Conservation (phyloP, 2,888 invertebrate species). For the Monoplex corrugatus region DNA sequence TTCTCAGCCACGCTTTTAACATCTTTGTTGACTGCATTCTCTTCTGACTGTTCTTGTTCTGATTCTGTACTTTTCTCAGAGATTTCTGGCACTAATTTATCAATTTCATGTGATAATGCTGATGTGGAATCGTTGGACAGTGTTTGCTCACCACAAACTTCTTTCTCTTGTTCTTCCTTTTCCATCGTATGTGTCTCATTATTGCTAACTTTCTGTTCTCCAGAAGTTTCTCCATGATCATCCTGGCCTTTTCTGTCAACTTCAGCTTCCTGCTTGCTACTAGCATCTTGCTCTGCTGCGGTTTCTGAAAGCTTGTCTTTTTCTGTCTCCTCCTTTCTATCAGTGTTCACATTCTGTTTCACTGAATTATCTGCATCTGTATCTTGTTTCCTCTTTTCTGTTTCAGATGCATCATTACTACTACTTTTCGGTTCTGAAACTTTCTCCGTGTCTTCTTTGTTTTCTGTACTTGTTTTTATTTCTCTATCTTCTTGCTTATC, state of each 20-base stretch:
- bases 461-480: neutral
- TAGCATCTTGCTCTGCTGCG: neutral
- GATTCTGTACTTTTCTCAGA: neutral
- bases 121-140: neutral
- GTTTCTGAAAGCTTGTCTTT: neutral
- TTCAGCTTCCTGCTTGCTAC: no score
- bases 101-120: neutral
- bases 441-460: neutral
- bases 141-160: neutral
- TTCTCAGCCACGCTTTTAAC: conserved; percentile 63
- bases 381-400: neutral
- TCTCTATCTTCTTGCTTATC: neutral
- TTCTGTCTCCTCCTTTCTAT: neutral
- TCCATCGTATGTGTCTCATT: neutral
- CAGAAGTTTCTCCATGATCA: no score
- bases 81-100: neutral
- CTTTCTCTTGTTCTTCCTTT: neutral
- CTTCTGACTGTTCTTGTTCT: neutral
- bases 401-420: neutral
- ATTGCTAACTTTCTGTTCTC: neutral
- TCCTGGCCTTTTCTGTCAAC: no score
- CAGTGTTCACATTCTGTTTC: neutral
- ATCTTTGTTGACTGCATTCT: neutral
- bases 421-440: neutral
- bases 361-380: neutral